Base-by-base conservation (phyloP, 2,113 vertebrate genomes). In the Menidia beryllina region DNA sequence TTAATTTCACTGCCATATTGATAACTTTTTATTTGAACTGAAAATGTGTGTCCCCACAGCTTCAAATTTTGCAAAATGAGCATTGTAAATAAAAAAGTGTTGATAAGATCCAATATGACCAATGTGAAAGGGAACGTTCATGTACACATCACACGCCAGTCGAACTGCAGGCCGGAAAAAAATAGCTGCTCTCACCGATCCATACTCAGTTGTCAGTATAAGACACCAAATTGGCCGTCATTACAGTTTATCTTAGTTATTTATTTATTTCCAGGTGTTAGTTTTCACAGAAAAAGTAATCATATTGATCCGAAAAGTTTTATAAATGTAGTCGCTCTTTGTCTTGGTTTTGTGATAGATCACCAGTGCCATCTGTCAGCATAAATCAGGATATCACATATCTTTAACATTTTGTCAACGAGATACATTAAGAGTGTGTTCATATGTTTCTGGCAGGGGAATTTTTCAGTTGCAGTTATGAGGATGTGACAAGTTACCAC, bases 291-390 rank as follows among this genome's bases (percentile, higher is more conserved):
- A 17, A 65, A 60, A 34, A 54, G 43, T 72, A 27, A 21, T 21
- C 25, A 49, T 8, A 41, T 27, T 5, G 25, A 25, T 11, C 55
- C 21, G 52, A 7, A 14, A 51, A 39, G 17, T 64, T 67, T 15
- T 72, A 54, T 14, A 78, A 53, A 19, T 51, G 43, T 30, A 67
- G 52, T 8, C 25, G 17, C 4, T 9, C 48, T 43, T 64, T 39
- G 20, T 53, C 38, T 15, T 7, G 20, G 53, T 19, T 36, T 17
- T 85, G 62, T 53, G 69, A 85, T 79, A 72, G 90, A 88, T 48
- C 90, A 87, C 83, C 58, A 91, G 80, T 91, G 91, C 91, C 91
- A 87, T 87, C 92, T 93, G 77, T 74, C 87, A 86, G 86, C 55
- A 49, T 54, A 17, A 61, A 45, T 19, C 45, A 67, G 60, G 21